phyloP scores from a whole-genome alignment of 2,113 vertebrate species.

The Hemibagrus wyckioides region DNA sequence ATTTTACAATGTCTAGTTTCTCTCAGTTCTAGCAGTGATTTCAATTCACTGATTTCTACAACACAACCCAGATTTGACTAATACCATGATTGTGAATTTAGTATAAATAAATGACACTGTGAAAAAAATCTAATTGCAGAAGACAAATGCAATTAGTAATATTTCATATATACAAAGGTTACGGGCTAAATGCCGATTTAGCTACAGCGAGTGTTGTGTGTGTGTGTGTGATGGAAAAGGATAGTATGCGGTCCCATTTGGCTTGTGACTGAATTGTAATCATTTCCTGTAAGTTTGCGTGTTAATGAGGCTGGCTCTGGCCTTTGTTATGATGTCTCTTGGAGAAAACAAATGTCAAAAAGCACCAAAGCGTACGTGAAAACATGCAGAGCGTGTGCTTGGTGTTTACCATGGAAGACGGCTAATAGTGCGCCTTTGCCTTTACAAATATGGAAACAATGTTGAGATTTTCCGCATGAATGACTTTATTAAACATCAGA shows the following conservation, averaged over 20 bases:
- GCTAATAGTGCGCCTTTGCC: neutral
- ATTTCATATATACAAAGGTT: neutral
- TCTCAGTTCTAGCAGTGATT: neutral
- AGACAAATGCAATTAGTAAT: neutral
- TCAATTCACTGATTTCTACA: neutral
- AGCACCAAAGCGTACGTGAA: neutral
- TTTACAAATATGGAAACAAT: neutral
- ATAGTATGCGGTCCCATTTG: neutral
- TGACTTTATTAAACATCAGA: neutral
- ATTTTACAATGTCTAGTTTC: neutral
- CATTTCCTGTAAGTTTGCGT: neutral
- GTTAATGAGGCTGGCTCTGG: constrained; percentile 10
- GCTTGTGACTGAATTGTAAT: neutral
- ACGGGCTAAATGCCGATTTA: neutral
- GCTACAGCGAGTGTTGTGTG: neutral
- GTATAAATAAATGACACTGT: neutral
- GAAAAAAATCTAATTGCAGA: neutral
- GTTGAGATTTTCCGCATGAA: neutral
- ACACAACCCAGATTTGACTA: neutral
- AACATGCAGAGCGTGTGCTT: neutral
- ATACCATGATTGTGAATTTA: neutral
- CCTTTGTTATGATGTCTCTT: constrained; percentile 12
- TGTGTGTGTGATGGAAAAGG: neutral
- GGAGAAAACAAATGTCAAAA: constrained; percentile 11
- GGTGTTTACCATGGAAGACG: neutral